Base-by-base conservation (phyloP, 2,113 vertebrate species). In the Thalassarche chlororhynchos region DNA sequence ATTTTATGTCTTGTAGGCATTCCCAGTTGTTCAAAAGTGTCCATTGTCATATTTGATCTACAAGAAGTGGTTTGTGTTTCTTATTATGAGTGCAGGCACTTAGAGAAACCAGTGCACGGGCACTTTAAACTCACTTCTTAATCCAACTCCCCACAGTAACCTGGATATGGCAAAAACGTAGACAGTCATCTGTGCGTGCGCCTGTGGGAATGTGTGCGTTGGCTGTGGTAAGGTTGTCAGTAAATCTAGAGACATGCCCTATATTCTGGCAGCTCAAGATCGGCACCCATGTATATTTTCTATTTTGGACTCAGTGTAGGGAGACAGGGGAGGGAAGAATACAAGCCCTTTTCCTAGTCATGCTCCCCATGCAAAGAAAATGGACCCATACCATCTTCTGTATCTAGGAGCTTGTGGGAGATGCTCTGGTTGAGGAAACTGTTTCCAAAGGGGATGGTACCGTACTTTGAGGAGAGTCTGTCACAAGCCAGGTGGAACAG, bases 181-280 rank as follows among this genome's bases (percentile, higher is more conserved):
- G 36, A 51, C 14, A 82, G 65, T 79, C 77, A 60, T 79, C 52
- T 76, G 29, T 60, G 42, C 0, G 0, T 25, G 31, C 0, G 6
- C 68, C 66, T 64, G 78, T 87, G 87, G 81, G 91, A 96, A 84
- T 34, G 61, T 70, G 78, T 95, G 81, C 83, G 40, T 86, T 91
- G 78, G 87, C 81, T 82, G 40, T 69, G 78, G 38, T 49, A 75
- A 85, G 46, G 70, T 65, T 97, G 92, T 78, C 91, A 97, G 87
- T 91, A 85, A 94, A 95, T 79, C 66, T 91, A 61, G 57, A 96
- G 70, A 91, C 38, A 29, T 87, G 87, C 15, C 79, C 82, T 94
- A 57, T 80, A 94, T 94, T 92, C 71, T 93, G 76, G 55, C 40
- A 91, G 78, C 77, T 91, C 85, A 61, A 62, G 70, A 83, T 74